Base-by-base conservation (phyloP, 2,113 vertebrate genomes). In the Alosa alosa region DNA sequence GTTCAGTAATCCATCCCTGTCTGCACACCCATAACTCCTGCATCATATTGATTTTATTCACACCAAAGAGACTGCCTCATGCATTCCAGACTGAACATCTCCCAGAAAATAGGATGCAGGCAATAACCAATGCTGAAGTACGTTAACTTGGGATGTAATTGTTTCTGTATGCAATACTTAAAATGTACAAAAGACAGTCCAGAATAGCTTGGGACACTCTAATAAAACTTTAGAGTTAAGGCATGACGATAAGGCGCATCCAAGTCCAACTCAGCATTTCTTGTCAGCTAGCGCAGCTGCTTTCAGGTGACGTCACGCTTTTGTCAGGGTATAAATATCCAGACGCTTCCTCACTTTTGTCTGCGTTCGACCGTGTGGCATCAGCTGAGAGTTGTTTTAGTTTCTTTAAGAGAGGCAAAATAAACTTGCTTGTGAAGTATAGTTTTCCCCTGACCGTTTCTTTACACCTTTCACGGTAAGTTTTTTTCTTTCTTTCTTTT, bases 241-340 rank as follows among this genome's bases (percentile, higher is more conserved):
- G n/a, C 64, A 72, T 64, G 60, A 64, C 60, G 22, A 46, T 10
- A 82, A 36, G 13, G 45, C 25, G n/a, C 81, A 6, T 2, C 25
- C 4, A 49, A 49, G n/a, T 39, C 25, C 4, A 44, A 46, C n/a
- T 36, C 86, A 49, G 72, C 50, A 60, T 9, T n/a, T 36, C 25
- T 13, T 36, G 11, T 44, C 18, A 41, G 78, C 84, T 85, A 85
- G 87, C 88, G 83, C 89, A 85, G 75, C 82, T 86, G 86, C 20
- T 85, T 85, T 85, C 57, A 57, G 15, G 45, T 93, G 86, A 94
- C 86, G 88, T 92, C 88, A 91, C 88, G 83, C 46, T 75, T 50
- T 68, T 78, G 52, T 20, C 45, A 46, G 75, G 44, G 50, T 90
- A 92, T 91, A 91, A 93, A 93, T 78, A 91, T 45, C 86, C 84